Evolutionary conservation across 2,888 invertebrate species (phyloP), one percentile per base, ranked within the genome.

Genomic region (Hyles lineata): DNA sequence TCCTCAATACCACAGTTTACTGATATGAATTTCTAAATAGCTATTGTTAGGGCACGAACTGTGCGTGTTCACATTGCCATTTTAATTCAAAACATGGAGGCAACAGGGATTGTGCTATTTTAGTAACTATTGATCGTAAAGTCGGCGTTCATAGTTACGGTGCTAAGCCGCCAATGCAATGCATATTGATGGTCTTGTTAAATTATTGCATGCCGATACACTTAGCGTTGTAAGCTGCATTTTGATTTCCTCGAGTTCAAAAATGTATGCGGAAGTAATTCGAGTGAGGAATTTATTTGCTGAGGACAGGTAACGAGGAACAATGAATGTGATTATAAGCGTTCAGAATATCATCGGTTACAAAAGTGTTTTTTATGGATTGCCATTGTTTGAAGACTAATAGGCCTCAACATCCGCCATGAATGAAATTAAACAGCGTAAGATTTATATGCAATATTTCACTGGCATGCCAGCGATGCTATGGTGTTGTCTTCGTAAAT

Each of bases 151-250:
- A 63, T 11, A 63, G 21, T 0, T 21, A 21, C 21, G 8, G n/a
- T 9, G 32, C 32, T 35, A n/a, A 9, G 32, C 9, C 32, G 62
- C 2, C 17, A 23, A 11, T 23, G 23, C 17, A 23, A 6, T 67
- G 23, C 15, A 67, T 67, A 67, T 67, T 50, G 23, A 67, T 50
- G 17, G 23, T n/a, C 19, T 62, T 35, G 35, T 19, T 62, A 32
- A 62, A 35, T 43, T 21, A 50, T 67, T 23, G 23, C 23, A 67
- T 67, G 43, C 23, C 43, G 67, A 23, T 23, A 23, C 23, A 35
- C 63, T 63, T 43, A 35, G 35, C 43, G 63, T 32, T 63, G 63
- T 21, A 21, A 63, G 15, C n/a, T 63, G 63, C n/a, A 43, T 63
- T 63, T 43, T 21, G 63, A 21, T 35, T 63, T 63, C 32, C n/a